Evolutionary conservation across 2,888 invertebrate genomes (phyloP).

Genomic region (Calephelis perditalis): DNA sequence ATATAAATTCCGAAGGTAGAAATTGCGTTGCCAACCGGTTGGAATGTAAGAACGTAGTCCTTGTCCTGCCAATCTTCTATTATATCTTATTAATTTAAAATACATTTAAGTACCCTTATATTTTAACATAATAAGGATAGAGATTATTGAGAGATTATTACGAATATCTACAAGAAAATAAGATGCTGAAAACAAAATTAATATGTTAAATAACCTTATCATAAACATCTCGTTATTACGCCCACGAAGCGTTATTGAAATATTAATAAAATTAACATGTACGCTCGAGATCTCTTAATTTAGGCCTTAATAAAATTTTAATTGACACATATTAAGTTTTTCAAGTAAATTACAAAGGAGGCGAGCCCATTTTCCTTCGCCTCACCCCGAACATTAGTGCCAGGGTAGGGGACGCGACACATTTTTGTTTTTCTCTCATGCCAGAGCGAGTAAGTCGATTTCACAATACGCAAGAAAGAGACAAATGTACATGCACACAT

Average conservation of each 20-base stretch:
- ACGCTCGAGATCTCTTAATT: slow-evolving; percentile 52
- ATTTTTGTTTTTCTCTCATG: slow-evolving; percentile 72
- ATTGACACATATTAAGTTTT: slow-evolving; percentile 74
- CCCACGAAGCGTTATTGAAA: slow-evolving; percentile 50
- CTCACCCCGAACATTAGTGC: slow-evolving; percentile 63
- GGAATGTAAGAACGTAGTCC: no score
- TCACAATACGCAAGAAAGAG: slow-evolving; percentile 49
- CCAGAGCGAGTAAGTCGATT: slow-evolving; percentile 43
- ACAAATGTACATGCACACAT: slow-evolving; percentile 72
- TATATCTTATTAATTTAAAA: no score
- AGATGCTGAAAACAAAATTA: no score
- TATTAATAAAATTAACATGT: slow-evolving; percentile 56
- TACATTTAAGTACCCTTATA: no score
- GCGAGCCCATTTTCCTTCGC: slow-evolving; percentile 55
- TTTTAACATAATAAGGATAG: no score
- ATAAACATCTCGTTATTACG: slow-evolving; percentile 23
- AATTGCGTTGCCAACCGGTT: no score
- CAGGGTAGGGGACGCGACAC: slow-evolving; percentile 59
- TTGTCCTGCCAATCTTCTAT: no score
- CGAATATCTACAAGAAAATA: no score
- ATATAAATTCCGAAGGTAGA: no score
- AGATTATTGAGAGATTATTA: no score
- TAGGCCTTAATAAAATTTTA: slow-evolving; percentile 69
- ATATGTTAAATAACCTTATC: not conserved
- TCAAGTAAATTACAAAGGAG: slow-evolving; percentile 70